Percentiles rank a stretch among this genome's conserved stretches.
Evolutionary conservation across 2,797 vertebrate genomes (phyloP).

Genomic region (Lithobates pipiens): DNA sequence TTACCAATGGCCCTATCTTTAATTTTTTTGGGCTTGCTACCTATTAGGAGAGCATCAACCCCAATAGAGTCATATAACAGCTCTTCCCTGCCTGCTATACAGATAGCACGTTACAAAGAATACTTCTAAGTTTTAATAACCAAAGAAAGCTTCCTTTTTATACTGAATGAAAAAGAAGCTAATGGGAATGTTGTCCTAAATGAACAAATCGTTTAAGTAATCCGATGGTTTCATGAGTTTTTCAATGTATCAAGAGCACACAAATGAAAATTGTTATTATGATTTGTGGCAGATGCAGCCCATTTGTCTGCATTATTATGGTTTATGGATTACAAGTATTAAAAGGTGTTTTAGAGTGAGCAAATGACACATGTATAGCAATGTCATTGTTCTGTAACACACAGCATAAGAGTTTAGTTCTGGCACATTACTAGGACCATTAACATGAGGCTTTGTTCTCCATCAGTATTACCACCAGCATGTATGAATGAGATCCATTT

Average conservation of each 20-base stretch:
- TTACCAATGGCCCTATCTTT: neutral
- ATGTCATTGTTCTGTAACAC: neutral
- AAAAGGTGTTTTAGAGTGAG: neutral
- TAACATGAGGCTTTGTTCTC: slow-evolving; percentile 10
- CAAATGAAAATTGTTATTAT: neutral
- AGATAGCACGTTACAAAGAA: neutral
- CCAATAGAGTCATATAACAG: neutral
- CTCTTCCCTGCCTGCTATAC: neutral
- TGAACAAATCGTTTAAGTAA: too few relatives aligned
- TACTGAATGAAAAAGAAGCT: neutral
- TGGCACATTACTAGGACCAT: slow-evolving; percentile 15
- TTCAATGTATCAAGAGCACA: neutral
- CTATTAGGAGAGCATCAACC: neutral
- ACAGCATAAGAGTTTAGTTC: neutral
- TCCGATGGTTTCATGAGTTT: neutral
- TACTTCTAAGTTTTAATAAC: neutral
- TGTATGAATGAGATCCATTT: slow-evolving; percentile 29
- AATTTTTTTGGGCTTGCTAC: neutral
- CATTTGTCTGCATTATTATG: neutral
- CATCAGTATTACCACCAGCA: slow-evolving; percentile 3
- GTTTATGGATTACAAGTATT: neutral
- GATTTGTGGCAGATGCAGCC: neutral
- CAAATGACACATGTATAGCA: neutral
- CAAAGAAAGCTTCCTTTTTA: neutral
- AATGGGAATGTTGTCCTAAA: too few relatives aligned